Evolutionary conservation across 2,888 invertebrate genomes (phyloP), one percentile per base, ranked within the genome.

Genomic region (Corbicula japonica): DNA sequence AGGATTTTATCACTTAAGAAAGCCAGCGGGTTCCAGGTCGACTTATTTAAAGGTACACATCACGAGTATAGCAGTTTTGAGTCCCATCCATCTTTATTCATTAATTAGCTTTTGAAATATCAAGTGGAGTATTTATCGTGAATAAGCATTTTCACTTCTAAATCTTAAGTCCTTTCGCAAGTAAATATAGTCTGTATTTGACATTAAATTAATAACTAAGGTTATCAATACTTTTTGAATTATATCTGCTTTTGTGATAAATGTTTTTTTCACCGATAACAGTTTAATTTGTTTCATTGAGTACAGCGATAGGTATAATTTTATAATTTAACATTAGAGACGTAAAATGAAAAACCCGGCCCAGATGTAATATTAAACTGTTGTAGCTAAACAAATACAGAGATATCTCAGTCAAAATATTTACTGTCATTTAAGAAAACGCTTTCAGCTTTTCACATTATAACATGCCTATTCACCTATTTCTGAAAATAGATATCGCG

Each of bases 261-360:
- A 28, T 32, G 32, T 54, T 28, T 63, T 44, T 63, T 54, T 50
- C 34, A 34, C 32, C 62, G 44, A 72, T 61, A 61, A 21, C 26
- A 28, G 52, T 62, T 62, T 54, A 62, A 72, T 62, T 44, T 44
- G 52, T 30, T 52, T 66, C 65, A 65, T 41, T 66, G 66, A 54
- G 28, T 26, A n/a, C 21, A 28, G 41, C 21, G 66, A 26, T 52
- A 26, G 65, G 30, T 54, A 6, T 66, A 54, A 66, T 66, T 52
- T 66, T 34, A 66, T 66, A 52, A 66, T 66, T 54, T 30, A 35
- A 58, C 58, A 35, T 58, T 58, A 35, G 21, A 2, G 58, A 58
- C 28, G 34, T 35, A 21, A 58, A 58, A 35, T 58, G 34, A 58
- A 58, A 66, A 41, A 66, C 54, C 30, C 6, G 66, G 66, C 52